phyloP scores from a whole-genome alignment of 2,113 vertebrate genomes.

The Columbina picui region DNA sequence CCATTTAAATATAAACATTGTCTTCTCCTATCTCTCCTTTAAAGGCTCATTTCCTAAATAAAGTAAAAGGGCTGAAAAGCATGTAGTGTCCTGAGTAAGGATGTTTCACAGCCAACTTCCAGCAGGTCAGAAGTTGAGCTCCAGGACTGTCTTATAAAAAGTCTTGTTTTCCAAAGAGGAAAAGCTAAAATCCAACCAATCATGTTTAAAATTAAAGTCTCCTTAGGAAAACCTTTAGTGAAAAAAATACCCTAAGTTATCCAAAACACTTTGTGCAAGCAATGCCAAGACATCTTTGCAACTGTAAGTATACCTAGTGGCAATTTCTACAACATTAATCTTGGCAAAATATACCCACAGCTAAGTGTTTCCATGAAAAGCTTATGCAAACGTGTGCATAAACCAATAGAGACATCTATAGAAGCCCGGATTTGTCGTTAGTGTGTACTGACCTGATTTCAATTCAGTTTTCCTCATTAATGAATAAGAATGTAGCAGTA shows the following conservation, averaged over 20 bases:
- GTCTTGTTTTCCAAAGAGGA: neutral
- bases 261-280: neutral
- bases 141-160: neutral
- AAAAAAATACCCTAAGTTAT: neutral
- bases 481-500: neutral
- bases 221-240: neutral
- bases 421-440: neutral
- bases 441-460: neutral
- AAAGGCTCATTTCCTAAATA: neutral
- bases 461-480: neutral
- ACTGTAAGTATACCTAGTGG: neutral
- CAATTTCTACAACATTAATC: neutral
- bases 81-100: neutral
- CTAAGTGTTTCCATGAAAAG: neutral
- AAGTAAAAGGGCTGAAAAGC: neutral
- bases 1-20: neutral
- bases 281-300: neutral
- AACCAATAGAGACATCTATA: neutral
- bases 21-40: neutral
- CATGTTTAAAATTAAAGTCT: neutral
- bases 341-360: neutral
- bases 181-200: neutral
- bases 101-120: neutral
- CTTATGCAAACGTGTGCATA: neutral
- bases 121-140: neutral